A percentile compares a stretch with the other conserved stretches of the same genome.
These are phyloP conservation scores for Apodemia zela DNA, from an alignment of 2,888 invertebrate genomes.

Conservation along the genomic window DNA sequence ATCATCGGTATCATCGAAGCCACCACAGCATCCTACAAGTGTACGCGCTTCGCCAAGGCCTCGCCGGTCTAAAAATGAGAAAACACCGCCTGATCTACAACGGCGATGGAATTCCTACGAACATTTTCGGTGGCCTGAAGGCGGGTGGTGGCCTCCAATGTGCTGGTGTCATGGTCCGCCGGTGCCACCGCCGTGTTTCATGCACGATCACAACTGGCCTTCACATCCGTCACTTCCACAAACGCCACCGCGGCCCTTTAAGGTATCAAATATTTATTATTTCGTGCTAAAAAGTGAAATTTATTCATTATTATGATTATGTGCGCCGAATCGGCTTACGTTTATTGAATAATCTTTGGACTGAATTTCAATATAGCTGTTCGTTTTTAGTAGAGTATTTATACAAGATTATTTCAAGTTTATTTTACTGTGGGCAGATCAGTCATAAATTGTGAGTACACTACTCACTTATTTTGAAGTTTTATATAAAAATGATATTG, in stretches of 20 bases:
- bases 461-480: too few species aligned
- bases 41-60: slow-evolving; percentile 65
- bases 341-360: background rate
- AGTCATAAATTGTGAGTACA: too few species aligned
- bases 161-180: slow-evolving; percentile 73
- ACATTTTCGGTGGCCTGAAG: slow-evolving; percentile 82
- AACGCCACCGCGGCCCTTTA: slow-evolving; percentile 55
- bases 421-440: background rate
- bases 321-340: background rate
- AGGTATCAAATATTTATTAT: slow-evolving; percentile 52
- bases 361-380: background rate
- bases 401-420: background rate
- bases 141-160: slow-evolving; percentile 71
- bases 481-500: too few species aligned
- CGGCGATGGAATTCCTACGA: slow-evolving; percentile 79
- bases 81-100: slow-evolving; percentile 65
- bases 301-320: background rate
- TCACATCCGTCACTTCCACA: slow-evolving; percentile 70
- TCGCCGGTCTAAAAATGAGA: slow-evolving; percentile 58
- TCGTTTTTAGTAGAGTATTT: background rate
- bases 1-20: slow-evolving; percentile 79
- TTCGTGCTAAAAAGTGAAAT: background rate
- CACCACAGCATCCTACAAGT: slow-evolving; percentile 67
- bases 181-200: slow-evolving; percentile 67
- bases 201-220: slow-evolving; percentile 73